phyloP scores from a whole-genome alignment of 2,888 invertebrate genomes.

The Elysia crispata region DNA sequence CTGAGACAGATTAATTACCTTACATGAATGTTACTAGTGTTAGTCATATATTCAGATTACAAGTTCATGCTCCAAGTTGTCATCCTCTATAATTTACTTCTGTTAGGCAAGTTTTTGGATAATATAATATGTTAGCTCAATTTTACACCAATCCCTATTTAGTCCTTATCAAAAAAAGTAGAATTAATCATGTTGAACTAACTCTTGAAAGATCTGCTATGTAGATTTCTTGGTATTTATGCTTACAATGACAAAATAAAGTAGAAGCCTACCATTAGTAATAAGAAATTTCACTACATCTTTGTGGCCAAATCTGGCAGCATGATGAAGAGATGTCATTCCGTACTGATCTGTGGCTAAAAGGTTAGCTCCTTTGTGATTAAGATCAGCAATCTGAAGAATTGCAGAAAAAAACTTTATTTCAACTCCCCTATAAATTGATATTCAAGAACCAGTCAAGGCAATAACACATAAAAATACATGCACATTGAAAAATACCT shows the following conservation, averaged over 20 bases:
- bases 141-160: no score
- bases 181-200: no score
- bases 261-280: conserved; percentile 80
- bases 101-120: no score
- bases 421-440: not conserved
- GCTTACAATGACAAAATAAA: not conserved
- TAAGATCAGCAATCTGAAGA: conserved; percentile 87
- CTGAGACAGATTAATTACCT: no score
- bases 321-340: conserved; percentile 93
- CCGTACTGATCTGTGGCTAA: conserved; percentile 80
- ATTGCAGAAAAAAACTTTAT: not conserved
- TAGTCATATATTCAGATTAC: no score
- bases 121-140: no score
- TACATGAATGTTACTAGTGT: no score
- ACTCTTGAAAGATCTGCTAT: no score
- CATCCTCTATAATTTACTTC: no score
- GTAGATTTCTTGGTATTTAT: not conserved
- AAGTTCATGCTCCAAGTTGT: no score
- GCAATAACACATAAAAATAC: not conserved
- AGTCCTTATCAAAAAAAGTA: no score
- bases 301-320: conserved; percentile 91
- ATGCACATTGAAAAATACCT: not conserved
- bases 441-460: not conserved
- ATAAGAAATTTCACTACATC: conserved; percentile 93
- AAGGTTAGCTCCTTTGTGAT: conserved; percentile 83